Conservation (phyloP, 2,888 invertebrate species). For the Polymixis flavicincta region DNA sequence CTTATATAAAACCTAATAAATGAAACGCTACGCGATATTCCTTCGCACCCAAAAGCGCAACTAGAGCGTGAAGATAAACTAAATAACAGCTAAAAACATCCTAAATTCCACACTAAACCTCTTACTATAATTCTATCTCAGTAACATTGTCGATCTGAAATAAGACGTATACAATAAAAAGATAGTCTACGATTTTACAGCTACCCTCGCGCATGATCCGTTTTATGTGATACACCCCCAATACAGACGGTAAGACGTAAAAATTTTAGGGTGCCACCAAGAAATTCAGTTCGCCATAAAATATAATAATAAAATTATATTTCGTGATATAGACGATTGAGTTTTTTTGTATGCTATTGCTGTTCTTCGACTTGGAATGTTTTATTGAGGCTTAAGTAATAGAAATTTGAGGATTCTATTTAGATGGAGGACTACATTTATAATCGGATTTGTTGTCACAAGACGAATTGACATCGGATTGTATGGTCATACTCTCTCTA, state of each 20-base stretch:
- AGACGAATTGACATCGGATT: background rate
- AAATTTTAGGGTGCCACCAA: conserved; percentile 77
- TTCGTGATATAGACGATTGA: conserved; percentile 51
- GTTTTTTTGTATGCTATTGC: conserved; percentile 44
- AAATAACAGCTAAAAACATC: conserved; percentile 42
- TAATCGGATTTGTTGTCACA: background rate
- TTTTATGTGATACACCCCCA: conserved; percentile 74
- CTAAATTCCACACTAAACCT: conserved; percentile 50
- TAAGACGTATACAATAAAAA: conserved; percentile 73
- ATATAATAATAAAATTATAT: conserved; percentile 65
- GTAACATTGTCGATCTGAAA: conserved; percentile 56
- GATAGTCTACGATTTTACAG: conserved; percentile 68
- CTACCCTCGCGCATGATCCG: conserved; percentile 72
- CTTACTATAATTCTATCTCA: conserved; percentile 44
- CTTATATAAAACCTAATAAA: background rate
- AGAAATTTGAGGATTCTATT: conserved; percentile 29
- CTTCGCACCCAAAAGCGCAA: conserved; percentile 27
- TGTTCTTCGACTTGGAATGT: conserved; percentile 22
- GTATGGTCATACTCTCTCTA: background rate
- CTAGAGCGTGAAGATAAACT: conserved; percentile 55
- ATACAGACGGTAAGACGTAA: conserved; percentile 76
- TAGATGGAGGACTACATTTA: background rate
- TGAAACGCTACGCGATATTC: background rate
- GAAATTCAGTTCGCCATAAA: conserved; percentile 64
- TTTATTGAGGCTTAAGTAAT: conserved; percentile 51